Conservation (phyloP, 2,797 vertebrate genomes). For the Zenarchopterus dispar region DNA sequence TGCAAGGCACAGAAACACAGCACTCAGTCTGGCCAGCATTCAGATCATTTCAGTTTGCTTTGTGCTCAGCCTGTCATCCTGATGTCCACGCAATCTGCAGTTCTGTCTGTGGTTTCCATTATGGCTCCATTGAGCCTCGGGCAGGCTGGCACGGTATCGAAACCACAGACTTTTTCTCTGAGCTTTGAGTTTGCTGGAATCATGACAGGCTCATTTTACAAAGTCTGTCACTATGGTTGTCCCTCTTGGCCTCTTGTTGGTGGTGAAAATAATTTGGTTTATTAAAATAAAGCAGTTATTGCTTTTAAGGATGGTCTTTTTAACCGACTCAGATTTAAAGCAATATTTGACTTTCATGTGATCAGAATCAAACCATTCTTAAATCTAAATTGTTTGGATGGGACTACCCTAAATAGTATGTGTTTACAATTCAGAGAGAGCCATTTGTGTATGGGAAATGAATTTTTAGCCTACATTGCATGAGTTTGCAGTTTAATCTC, state of each 20-base stretch:
- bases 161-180: slow-evolving; percentile 72
- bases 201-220: slow-evolving; percentile 68
- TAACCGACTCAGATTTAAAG: neutral
- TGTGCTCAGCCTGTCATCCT: slow-evolving; percentile 70
- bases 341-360: slow-evolving; percentile 3
- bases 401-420: neutral
- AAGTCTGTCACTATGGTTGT: slow-evolving; percentile 46
- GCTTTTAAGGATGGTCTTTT: slow-evolving; percentile 25
- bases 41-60: slow-evolving; percentile 60
- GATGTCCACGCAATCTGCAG: slow-evolving; percentile 70
- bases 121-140: slow-evolving; percentile 62
- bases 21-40: slow-evolving; percentile 65
- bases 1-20: slow-evolving; percentile 56
- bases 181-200: slow-evolving; percentile 76
- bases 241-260: slow-evolving; percentile 34
- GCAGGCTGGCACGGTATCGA: slow-evolving; percentile 60
- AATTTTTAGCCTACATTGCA: slow-evolving; percentile 28
- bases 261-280: slow-evolving; percentile 32
- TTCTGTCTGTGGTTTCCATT: slow-evolving; percentile 74
- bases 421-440: slow-evolving; percentile 19
- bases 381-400: neutral
- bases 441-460: neutral
- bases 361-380: slow-evolving; percentile 6
- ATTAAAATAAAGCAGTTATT: slow-evolving; percentile 44
- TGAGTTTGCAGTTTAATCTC: slow-evolving; percentile 35